These are phyloP conservation scores for Zygaena filipendulae DNA, from an alignment of 2,888 invertebrate species.

Conservation along the genomic window DNA sequence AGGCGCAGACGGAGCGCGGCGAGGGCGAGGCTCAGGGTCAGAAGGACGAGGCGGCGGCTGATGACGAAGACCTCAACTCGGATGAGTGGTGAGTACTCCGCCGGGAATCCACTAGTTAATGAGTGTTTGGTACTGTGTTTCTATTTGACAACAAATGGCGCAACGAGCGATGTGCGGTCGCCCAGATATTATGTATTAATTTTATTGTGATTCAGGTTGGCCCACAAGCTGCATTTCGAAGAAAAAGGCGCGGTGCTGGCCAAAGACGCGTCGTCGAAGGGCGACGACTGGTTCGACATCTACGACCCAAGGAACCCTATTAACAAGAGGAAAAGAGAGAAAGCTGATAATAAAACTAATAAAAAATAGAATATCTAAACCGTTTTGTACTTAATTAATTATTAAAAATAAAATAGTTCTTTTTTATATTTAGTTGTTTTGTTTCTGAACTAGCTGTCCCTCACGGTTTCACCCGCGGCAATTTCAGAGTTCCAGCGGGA, in stretches of 20 bases:
- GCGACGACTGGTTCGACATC: slow-evolving; percentile 96
- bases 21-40: slow-evolving; percentile 24
- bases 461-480: no score
- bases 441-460: no score
- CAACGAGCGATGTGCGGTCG: no score
- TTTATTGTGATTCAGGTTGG: slow-evolving; percentile 60
- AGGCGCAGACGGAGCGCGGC: slow-evolving; percentile 44
- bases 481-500: no score
- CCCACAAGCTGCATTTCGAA: slow-evolving; percentile 74
- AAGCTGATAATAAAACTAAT: slow-evolving; percentile 27
- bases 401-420: no score
- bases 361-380: slow-evolving; percentile 39
- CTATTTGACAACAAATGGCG: no score
- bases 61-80: slow-evolving; percentile 40
- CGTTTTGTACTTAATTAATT: no score
- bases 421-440: no score
- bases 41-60: slow-evolving; percentile 30
- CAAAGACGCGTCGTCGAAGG: slow-evolving; percentile 92
- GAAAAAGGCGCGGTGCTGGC: slow-evolving; percentile 79
- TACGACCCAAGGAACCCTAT: slow-evolving; percentile 96
- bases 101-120: no score
- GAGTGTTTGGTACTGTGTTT: no score
- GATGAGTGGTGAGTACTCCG: slow-evolving; percentile 53
- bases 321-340: slow-evolving; percentile 88
- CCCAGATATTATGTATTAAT: no score